A percentile compares a stretch with the other conserved stretches of the same genome.
Conservation (phyloP, 1,140 invertebrate species). For the Bicyclus anynana region DNA sequence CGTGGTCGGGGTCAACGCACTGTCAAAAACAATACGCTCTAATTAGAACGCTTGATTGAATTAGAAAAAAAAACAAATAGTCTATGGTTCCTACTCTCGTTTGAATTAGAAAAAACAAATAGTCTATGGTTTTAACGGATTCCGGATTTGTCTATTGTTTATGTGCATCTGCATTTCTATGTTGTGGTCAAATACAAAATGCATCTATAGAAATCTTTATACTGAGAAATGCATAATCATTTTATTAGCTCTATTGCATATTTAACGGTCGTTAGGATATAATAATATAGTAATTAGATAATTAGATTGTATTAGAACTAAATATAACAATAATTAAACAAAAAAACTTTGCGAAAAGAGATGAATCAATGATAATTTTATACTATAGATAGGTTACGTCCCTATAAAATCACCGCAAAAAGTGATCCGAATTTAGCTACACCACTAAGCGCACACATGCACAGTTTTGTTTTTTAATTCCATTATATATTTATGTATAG, state of each 20-base stretch:
- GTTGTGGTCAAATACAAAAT: constrained; percentile 1
- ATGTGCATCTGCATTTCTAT: constrained; percentile 36
- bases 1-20: constrained; percentile 52
- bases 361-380: too few relatives aligned
- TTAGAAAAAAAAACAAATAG: constrained; percentile 32
- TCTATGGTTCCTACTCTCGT: constrained; percentile 30
- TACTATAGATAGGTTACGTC: too few relatives aligned
- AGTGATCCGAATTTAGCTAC: too few relatives aligned
- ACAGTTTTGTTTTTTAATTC: too few relatives aligned
- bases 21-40: constrained; percentile 45
- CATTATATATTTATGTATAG: too few relatives aligned
- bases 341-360: too few relatives aligned
- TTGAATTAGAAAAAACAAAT: constrained; percentile 34
- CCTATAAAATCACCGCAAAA: too few relatives aligned
- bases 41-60: constrained; percentile 39
- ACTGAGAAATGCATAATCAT: not conserved
- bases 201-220: not conserved
- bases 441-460: too few relatives aligned
- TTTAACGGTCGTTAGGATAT: too few relatives aligned
- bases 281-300: too few relatives aligned
- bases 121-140: constrained; percentile 29
- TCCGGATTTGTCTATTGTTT: constrained; percentile 42
- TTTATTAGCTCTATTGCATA: not conserved
- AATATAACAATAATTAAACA: too few relatives aligned
- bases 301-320: too few relatives aligned